Conservation (phyloP, 1,140 invertebrate genomes). For the Drosophila seguyi region DNA sequence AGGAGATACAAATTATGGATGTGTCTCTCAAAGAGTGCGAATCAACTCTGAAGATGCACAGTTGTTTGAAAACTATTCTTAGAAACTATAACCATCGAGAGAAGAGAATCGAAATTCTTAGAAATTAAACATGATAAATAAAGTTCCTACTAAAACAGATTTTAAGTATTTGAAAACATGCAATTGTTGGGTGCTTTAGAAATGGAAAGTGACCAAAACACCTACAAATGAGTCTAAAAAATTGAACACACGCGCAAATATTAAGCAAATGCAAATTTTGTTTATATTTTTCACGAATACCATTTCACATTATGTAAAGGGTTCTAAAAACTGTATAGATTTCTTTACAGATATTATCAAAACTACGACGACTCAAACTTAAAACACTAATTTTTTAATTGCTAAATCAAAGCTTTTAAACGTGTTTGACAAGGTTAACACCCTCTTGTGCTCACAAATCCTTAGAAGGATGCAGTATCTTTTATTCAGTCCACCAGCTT, state of each 20-base stretch:
- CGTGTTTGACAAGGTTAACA: neutral
- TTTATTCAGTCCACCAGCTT: neutral
- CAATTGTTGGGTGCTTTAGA: neutral
- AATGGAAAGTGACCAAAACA: neutral
- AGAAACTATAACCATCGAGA: neutral
- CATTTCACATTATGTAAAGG: too few relatives aligned
- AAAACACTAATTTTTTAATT: neutral
- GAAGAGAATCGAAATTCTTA: neutral
- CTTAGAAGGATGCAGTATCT: neutral
- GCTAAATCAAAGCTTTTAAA: neutral
- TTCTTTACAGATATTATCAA: too few relatives aligned
- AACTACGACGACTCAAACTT: neutral
- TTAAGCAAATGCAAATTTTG: too few relatives aligned
- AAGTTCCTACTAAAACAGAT: neutral
- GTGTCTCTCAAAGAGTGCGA: neutral
- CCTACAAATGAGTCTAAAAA: neutral
- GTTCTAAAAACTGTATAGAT: neutral
- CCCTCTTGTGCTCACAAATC: neutral
- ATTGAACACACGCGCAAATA: too few relatives aligned
- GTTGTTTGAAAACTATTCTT: too few relatives aligned
- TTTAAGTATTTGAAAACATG: neutral
- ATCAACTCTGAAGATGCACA: neutral
- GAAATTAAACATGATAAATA: neutral
- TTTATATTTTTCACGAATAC: too few relatives aligned
- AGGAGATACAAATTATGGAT: neutral